Conservation (phyloP, 2,888 invertebrate genomes). For the Endomychus coccineus region DNA sequence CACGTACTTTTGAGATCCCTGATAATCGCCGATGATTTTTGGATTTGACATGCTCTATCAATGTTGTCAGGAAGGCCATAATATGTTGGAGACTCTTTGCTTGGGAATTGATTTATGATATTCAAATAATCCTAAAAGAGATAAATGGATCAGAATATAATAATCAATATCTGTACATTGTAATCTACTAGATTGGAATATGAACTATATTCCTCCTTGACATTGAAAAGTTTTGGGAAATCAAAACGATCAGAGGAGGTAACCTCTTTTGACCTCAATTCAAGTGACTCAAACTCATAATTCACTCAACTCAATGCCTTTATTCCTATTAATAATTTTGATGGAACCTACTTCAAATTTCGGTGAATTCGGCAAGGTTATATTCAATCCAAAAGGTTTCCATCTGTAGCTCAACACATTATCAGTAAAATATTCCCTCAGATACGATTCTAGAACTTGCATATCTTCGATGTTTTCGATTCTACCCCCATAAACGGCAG, state of each 20-base stretch:
- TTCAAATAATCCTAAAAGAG: slow-evolving; percentile 56
- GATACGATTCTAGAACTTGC: slow-evolving; percentile 58
- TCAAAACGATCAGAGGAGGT: too few relatives aligned
- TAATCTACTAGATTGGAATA: background rate
- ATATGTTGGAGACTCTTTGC: slow-evolving; percentile 64
- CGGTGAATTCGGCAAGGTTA: slow-evolving; percentile 48
- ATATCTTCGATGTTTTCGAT: slow-evolving; percentile 73
- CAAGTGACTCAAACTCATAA: too few relatives aligned
- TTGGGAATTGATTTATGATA: slow-evolving; percentile 60
- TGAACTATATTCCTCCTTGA: too few relatives aligned
- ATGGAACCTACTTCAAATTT: slow-evolving; percentile 50
- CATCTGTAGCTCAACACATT: slow-evolving; percentile 54
- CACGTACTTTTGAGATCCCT: slow-evolving; percentile 27
- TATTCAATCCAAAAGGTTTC: slow-evolving; percentile 48
- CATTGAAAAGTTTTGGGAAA: too few relatives aligned
- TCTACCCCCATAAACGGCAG: slow-evolving; percentile 79
- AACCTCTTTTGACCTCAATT: too few relatives aligned
- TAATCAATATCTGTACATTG: too few relatives aligned
- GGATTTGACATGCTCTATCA: slow-evolving; percentile 69
- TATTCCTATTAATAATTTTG: too few relatives aligned
- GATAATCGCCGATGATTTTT: slow-evolving; percentile 26
- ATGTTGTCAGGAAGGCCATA: slow-evolving; percentile 86
- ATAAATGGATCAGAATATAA: slow-evolving; percentile 8
- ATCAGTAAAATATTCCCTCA: slow-evolving; percentile 54
- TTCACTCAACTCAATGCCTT: too few relatives aligned